Conservation (phyloP, 2,113 vertebrate genomes). For the Cheirogaleus medius region DNA sequence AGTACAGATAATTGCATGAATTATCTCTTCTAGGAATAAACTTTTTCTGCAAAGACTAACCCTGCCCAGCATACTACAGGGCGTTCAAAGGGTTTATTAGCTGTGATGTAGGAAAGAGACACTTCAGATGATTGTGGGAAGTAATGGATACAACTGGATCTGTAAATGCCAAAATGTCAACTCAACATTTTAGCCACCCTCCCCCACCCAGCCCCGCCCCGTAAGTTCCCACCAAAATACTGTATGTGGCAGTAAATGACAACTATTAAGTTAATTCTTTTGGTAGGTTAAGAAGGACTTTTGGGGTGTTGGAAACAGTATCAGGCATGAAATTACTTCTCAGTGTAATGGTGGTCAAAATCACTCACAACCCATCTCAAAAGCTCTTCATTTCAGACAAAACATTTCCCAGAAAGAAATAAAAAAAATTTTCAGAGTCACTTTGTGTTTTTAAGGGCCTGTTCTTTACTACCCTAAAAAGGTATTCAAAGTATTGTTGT, state of each 20-base stretch:
- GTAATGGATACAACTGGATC: not conserved
- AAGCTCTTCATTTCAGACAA: not conserved
- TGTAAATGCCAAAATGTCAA: not conserved
- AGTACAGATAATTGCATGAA: not conserved
- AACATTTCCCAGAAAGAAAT: not conserved
- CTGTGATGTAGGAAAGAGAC: not conserved
- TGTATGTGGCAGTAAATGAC: not conserved
- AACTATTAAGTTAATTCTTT: not conserved
- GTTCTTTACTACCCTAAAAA: not conserved
- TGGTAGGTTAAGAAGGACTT: not conserved
- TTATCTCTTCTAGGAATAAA: not conserved
- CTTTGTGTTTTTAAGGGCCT: not conserved
- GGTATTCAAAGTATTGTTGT: not conserved
- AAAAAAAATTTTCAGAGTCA: not conserved
- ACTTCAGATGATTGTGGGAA: not conserved
- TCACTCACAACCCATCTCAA: slow-evolving; percentile 3
- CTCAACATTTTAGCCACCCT: not conserved
- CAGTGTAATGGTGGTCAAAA: not conserved
- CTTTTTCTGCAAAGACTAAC: not conserved
- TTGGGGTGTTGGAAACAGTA: slow-evolving; percentile 11
- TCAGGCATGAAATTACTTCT: not conserved
- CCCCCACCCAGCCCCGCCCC: no score
- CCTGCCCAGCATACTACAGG: not conserved
- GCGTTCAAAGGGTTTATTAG: not conserved
- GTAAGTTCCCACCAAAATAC: not conserved